Conservation (phyloP, 2,797 vertebrate species). For the Tamandua tetradactyla region DNA sequence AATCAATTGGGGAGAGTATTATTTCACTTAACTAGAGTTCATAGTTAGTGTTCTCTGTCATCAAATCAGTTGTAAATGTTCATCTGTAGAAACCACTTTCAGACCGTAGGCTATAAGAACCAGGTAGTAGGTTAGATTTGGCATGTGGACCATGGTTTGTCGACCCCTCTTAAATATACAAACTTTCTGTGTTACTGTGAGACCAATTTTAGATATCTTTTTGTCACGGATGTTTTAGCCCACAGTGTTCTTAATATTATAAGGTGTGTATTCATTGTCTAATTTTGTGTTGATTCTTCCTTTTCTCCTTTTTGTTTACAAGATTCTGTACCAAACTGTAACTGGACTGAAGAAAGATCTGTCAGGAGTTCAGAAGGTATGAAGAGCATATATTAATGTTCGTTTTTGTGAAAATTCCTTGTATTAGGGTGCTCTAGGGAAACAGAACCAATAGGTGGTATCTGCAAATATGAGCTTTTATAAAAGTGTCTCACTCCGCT, state of each 20-base stretch:
- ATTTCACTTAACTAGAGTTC: background rate
- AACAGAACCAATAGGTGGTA: too few species aligned
- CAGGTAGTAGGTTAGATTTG: background rate
- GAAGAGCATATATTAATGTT: slow-evolving; percentile 15
- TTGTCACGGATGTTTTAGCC: background rate
- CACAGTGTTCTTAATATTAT: background rate
- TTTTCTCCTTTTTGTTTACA: slow-evolving; percentile 35
- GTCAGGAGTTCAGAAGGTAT: slow-evolving; percentile 94
- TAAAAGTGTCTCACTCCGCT: too few species aligned
- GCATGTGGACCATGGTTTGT: background rate
- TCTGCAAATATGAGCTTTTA: too few species aligned
- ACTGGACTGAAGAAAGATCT: slow-evolving; percentile 96
- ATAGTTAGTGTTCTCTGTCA: background rate
- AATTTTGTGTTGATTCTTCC: slow-evolving; percentile 6
- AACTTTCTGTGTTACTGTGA: background rate
- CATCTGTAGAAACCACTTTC: background rate
- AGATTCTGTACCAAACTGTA: slow-evolving; percentile 97
- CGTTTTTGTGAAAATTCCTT: background rate
- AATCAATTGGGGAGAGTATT: background rate
- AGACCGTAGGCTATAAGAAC: background rate
- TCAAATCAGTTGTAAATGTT: background rate
- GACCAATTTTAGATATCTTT: background rate
- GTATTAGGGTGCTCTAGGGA: too few species aligned
- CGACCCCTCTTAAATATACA: too few species aligned
- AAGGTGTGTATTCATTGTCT: background rate